Base-by-base conservation (phyloP, 2,888 invertebrate species). In the Corbicula japonica region DNA sequence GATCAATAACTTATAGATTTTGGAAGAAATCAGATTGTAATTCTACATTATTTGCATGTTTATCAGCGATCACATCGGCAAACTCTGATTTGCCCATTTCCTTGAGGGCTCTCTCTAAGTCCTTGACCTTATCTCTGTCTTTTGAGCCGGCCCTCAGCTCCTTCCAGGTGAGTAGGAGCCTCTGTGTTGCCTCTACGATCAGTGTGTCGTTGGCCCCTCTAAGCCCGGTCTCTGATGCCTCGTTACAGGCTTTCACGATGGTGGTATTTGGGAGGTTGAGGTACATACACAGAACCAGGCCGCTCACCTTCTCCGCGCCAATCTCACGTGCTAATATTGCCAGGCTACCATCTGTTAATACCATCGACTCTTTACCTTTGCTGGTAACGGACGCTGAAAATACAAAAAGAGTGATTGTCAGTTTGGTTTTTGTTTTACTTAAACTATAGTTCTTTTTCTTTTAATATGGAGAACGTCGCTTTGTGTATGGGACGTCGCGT, bases 61-160 rank as follows among this genome's bases (percentile, higher is more conserved):
- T 84, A 44, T 91, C 90, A 30, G 79, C 71, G 4, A 91, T 74
- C 4, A 83, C 63, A 18, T 90, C 89, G 3, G 89, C 90, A 23
- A 88, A 68, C 34, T 90, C 90, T 10, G 76, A 54, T 76, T 89
- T 89, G 0, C 89, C 90, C 83, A 91, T 85, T 71, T 89, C 89
- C 38, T 82, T 77, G 10, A 91, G 73, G 2, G 90, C 91, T 30
- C 83, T 79, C 46, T 88, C 89, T n/a, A 91, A 41, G 15, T 87
- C 86, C 62, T 83, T 85, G 0, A 90, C 84, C 58, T 89, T 85
- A 5, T 91, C 90, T 35, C 80, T 85, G 32, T 89, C 88, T 74
- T 90, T 91, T 1, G 80, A 76, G 1, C 83, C 79, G 28, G 80
- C 76, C 8, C 88, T 83, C 30, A 85, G 50, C 15, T 72, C 63